A percentile compares a stretch with the other conserved stretches of the same genome.
These are phyloP conservation scores for Tenthredo notha DNA, from an alignment of 2,888 invertebrate genomes.

Conservation along the genomic window DNA sequence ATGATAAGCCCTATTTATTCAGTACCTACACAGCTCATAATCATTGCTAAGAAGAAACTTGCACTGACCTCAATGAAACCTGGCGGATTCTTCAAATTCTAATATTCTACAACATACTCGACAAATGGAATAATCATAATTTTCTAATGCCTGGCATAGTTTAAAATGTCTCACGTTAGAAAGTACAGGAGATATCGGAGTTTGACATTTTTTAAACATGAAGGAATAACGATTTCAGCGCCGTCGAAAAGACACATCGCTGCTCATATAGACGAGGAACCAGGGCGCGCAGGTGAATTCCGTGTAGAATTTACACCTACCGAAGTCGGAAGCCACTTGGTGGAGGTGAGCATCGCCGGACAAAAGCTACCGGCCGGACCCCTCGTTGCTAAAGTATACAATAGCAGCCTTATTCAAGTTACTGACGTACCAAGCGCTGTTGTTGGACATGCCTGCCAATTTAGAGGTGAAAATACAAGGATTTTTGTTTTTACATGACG, in stretches of 20 bases:
- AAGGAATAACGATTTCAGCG: conserved; percentile 77
- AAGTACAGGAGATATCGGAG: background rate
- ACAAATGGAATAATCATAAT: background rate
- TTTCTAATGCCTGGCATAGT: background rate
- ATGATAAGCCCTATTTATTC: background rate
- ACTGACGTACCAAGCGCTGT: conserved; percentile 96
- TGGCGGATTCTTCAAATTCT: background rate
- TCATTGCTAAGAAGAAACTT: background rate
- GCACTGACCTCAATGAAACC: background rate
- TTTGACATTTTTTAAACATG: background rate
- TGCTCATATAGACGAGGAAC: conserved; percentile 90
- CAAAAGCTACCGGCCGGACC: conserved; percentile 95
- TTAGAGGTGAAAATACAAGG: conserved; percentile 86
- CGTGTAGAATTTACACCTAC: conserved; percentile 95
- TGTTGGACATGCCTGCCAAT: conserved; percentile 97
- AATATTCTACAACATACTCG: background rate
- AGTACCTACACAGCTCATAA: background rate
- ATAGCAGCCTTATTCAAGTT: conserved; percentile 95
- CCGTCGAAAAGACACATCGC: conserved; percentile 92
- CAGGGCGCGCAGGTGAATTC: conserved; percentile 89
- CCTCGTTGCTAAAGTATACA: conserved; percentile 96
- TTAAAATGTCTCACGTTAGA: background rate
- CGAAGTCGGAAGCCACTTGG: conserved; percentile 96
- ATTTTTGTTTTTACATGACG: background rate
- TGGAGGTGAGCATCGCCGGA: conserved; percentile 94